Base-by-base conservation (phyloP, 1,140 invertebrate genomes). In the Brachionus koreanus region DNA sequence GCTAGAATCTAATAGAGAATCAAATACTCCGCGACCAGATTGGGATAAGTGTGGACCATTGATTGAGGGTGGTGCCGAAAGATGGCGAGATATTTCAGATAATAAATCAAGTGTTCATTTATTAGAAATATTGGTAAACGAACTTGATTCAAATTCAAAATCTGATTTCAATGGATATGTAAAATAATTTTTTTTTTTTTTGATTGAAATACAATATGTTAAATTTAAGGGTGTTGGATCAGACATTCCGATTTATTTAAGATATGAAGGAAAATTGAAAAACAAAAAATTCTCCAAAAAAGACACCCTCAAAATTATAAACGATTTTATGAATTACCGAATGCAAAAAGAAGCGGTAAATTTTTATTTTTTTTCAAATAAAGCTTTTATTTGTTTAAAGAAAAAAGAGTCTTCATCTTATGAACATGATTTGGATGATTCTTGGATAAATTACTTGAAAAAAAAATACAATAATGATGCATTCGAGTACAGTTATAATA, bases 11-110 rank as follows among this genome's bases (percentile, higher is more conserved):
- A 84, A 87, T 13, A 85, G 86, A 52, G 77, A 86, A 49, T 86
- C 84, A 43, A 86, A 86, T 2, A 88, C 87, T 57, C 87, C 87
- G 39, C 85, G 88, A 82, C 88, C 88, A 7, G 85, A 87, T 69
- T 88, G 88, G 88, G 85, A 86, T 42, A 85, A 85, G 79, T 87
- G 87, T 85, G 85, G 85, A 19, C 85, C 87, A 37, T 83, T 83
- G 79, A 65, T 88, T 33, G 84, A 85, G 16, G 88, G 88, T 37
- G 88, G 88, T 39, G 83, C 85, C 19, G 72, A 76, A 9, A 81
- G 86, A 52, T 88, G 88, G 88, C 85, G 86, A 75, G 85, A 87
- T 37, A 49, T 88, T 9, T 86, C 87, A 0, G 84, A 86, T 25
- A 85, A 85, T 12, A 88, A 88, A 83, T 84, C 85, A 9, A 87